These are phyloP conservation scores for Scytalopus superciliaris DNA, from an alignment of 2,113 vertebrate genomes.

Conservation along the genomic window DNA sequence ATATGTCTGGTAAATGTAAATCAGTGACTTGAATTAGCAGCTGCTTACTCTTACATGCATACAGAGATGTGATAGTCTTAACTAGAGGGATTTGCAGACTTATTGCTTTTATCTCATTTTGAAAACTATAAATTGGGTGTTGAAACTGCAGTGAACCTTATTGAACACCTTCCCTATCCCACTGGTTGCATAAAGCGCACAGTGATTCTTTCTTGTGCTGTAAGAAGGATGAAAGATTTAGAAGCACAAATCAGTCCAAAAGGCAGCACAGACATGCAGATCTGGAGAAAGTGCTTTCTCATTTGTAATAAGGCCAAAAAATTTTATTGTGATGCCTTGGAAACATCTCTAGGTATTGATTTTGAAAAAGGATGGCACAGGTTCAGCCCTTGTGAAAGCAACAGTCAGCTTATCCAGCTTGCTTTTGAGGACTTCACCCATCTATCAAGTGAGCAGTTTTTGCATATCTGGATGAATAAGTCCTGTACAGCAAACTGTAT, in stretches of 20 bases:
- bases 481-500: background rate
- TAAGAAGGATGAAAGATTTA: slow-evolving; percentile 4
- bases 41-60: background rate
- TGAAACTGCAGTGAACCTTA: background rate
- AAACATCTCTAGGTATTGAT: slow-evolving; percentile 32
- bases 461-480: background rate
- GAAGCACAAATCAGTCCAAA: background rate
- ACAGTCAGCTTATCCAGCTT: background rate
- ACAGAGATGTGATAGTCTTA: background rate
- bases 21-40: background rate
- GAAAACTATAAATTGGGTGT: background rate
- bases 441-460: background rate
- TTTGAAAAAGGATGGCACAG: background rate
- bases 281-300: slow-evolving; percentile 21
- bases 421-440: slow-evolving; percentile 21
- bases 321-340: slow-evolving; percentile 53
- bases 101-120: slow-evolving; percentile 15
- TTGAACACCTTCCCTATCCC: background rate
- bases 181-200: background rate
- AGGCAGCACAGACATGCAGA: background rate
- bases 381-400: slow-evolving; percentile 10
- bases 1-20: slow-evolving; percentile 10
- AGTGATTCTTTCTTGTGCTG: background rate
- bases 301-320: slow-evolving; percentile 33
- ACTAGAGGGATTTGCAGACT: background rate